These are phyloP conservation scores for Leptopilina drosophilae DNA, from an alignment of 2,888 invertebrate species.

Conservation along the genomic window DNA sequence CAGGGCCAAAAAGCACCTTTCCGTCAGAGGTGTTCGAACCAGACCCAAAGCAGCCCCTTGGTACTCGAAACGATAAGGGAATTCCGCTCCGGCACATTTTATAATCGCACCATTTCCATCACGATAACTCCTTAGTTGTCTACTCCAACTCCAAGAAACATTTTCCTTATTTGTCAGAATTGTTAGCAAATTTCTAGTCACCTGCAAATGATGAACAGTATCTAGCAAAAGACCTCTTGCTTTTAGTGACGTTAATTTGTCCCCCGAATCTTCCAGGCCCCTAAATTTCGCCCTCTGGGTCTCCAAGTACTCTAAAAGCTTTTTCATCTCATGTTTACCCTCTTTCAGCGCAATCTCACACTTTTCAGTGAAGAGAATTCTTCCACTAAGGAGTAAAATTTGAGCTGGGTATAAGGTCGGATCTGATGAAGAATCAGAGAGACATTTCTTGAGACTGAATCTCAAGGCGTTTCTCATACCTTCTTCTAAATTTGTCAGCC, in stretches of 20 bases:
- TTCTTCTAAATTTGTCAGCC: slow-evolving; percentile 88
- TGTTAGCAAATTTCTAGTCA: slow-evolving; percentile 87
- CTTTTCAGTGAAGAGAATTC: slow-evolving; percentile 71
- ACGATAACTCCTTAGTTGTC: slow-evolving; percentile 86
- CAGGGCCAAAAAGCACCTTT: slow-evolving; percentile 97
- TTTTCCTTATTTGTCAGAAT: slow-evolving; percentile 62
- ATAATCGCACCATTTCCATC: slow-evolving; percentile 82
- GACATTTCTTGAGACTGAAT: slow-evolving; percentile 68
- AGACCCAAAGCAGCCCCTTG: slow-evolving; percentile 97
- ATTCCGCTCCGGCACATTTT: slow-evolving; percentile 95
- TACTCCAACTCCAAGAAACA: slow-evolving; percentile 92
- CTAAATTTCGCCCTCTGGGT: slow-evolving; percentile 79
- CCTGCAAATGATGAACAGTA: slow-evolving; percentile 92
- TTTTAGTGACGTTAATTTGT: slow-evolving; percentile 87
- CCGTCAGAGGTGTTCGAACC: slow-evolving; percentile 96
- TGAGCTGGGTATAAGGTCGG: slow-evolving; percentile 70
- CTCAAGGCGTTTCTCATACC: slow-evolving; percentile 84
- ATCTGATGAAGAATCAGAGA: slow-evolving; percentile 66
- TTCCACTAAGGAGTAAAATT: slow-evolving; percentile 69
- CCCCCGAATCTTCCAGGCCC: slow-evolving; percentile 77
- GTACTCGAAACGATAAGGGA: slow-evolving; percentile 98
- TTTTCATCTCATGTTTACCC: slow-evolving; percentile 71
- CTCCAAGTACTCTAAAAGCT: slow-evolving; percentile 78
- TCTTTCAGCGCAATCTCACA: slow-evolving; percentile 70
- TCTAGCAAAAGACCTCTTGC: slow-evolving; percentile 95